Conservation (phyloP, 2,113 vertebrate species). For the Cynocephalus volans region DNA sequence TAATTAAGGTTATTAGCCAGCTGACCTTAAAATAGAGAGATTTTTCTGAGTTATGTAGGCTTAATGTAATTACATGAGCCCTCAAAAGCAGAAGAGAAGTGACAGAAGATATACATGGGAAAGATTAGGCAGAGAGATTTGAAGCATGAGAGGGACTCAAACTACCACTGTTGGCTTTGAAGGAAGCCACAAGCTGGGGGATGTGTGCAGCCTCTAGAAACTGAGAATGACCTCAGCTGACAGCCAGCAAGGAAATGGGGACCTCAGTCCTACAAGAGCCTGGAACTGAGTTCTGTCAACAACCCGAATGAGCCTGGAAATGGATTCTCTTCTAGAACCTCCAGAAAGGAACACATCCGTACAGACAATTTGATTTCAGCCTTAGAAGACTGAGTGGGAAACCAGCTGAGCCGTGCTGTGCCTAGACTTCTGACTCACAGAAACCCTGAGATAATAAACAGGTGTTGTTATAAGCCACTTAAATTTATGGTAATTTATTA, state of each 20-base stretch:
- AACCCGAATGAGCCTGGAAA: background rate
- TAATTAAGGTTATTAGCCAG: background rate
- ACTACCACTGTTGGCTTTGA: background rate
- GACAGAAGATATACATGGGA: background rate
- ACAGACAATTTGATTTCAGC: background rate
- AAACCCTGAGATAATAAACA: background rate
- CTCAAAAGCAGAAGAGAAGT: background rate
- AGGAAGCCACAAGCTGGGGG: background rate
- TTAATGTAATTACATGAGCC: background rate
- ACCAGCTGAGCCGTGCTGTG: too few species aligned
- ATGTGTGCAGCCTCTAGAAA: background rate
- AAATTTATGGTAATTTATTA: background rate
- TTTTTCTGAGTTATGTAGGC: background rate
- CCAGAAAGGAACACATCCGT: background rate
- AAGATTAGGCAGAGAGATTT: background rate
- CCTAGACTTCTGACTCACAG: background rate
- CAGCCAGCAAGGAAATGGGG: background rate
- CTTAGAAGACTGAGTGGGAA: background rate
- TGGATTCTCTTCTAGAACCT: background rate
- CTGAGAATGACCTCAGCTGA: background rate
- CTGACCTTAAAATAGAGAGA: background rate
- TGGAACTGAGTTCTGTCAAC: background rate
- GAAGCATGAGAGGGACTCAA: background rate
- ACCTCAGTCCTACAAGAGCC: background rate
- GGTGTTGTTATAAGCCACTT: background rate